Evolutionary conservation across 2,797 vertebrate genomes (phyloP).

Genomic region (Trachops cirrhosus): DNA sequence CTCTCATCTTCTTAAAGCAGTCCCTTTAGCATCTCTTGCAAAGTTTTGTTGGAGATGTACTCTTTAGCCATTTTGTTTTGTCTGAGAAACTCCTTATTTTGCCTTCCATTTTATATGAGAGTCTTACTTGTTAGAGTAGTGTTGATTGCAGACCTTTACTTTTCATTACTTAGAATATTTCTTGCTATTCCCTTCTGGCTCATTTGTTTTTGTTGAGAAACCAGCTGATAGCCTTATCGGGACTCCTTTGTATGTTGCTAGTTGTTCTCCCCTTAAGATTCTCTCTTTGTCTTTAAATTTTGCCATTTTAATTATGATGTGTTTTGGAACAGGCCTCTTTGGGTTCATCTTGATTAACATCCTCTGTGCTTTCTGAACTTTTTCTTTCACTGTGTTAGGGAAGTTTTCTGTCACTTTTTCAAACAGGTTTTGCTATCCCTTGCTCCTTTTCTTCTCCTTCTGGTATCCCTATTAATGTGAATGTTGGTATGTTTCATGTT

Average conservation of each 20-base stretch:
- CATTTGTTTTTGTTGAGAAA: background rate
- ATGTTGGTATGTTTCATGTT: background rate
- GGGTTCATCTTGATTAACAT: background rate
- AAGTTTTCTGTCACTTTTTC: background rate
- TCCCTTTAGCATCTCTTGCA: background rate
- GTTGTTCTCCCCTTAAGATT: background rate
- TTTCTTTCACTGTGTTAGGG: background rate
- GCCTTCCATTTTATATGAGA: background rate
- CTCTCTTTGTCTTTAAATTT: background rate
- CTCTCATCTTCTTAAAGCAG: too few relatives aligned
- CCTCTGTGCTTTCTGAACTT: background rate
- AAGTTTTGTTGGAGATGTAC: background rate
- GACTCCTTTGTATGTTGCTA: background rate
- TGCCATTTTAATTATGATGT: background rate
- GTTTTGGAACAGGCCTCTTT: background rate
- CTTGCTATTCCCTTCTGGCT: background rate
- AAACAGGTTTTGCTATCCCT: background rate
- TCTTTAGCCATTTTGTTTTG: background rate
- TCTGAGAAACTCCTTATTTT: background rate
- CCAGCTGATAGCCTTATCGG: background rate
- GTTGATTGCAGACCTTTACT: background rate
- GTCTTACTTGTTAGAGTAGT: background rate
- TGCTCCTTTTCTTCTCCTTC: background rate
- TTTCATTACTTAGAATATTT: background rate
- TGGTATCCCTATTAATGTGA: background rate